These are phyloP conservation scores for Trematocara unimaculatum DNA, from an alignment of 2,113 vertebrate species.

Conservation along the genomic window DNA sequence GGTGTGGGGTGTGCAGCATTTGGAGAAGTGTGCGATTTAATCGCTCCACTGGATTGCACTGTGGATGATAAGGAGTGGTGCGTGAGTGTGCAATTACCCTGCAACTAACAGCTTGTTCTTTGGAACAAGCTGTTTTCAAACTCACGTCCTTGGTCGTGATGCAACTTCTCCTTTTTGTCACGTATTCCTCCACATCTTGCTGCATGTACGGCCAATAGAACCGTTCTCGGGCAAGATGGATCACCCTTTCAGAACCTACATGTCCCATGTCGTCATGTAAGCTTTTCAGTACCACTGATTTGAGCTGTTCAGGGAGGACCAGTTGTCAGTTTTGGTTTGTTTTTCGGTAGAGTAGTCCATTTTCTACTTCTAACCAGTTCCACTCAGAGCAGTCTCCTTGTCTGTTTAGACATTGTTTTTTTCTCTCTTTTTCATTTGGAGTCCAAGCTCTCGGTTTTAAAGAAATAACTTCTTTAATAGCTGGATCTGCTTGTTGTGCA, in stretches of 20 bases:
- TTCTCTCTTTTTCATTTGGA: not conserved
- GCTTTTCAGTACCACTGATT: not conserved
- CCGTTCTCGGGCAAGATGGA: accelerated
- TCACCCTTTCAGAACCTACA: accelerated
- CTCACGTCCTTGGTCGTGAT: not conserved
- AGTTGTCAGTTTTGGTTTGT: not conserved
- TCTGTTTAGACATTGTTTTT: not conserved
- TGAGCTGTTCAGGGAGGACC: too few relatives aligned
- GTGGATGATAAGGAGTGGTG: not conserved
- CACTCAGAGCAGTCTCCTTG: not conserved
- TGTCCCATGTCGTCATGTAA: not conserved
- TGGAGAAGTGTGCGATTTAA: not conserved
- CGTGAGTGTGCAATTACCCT: not conserved
- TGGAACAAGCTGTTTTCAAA: not conserved
- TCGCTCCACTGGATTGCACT: not conserved
- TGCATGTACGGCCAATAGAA: not conserved
- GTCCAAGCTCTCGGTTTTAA: not conserved
- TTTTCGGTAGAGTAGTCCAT: not conserved
- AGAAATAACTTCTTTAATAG: not conserved
- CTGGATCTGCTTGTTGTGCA: not conserved
- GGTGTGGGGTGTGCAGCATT: not conserved
- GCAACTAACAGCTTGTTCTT: not conserved
- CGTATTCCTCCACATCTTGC: accelerated
- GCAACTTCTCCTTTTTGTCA: not conserved
- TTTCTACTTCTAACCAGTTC: accelerated